Conservation (phyloP, 2,888 invertebrate species). For the Macroteleia sp. region DNA sequence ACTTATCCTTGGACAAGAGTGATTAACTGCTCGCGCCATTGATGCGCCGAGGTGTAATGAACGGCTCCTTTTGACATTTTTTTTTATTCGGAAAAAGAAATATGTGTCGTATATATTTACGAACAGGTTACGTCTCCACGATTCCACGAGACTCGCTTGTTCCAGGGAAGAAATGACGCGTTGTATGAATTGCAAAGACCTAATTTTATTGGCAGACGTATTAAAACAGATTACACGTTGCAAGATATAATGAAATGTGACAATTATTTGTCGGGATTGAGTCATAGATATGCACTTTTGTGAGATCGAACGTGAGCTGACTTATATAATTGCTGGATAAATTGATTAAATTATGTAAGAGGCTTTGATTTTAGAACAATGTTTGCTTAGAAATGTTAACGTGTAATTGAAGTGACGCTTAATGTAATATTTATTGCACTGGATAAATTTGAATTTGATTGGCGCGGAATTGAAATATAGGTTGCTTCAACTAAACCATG, state of each 20-base stretch:
- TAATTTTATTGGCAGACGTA: slow-evolving; percentile 6
- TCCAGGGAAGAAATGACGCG: slow-evolving; percentile 17
- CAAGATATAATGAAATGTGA: slow-evolving; percentile 11
- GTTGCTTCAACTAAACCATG: too few relatives aligned
- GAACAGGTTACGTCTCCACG: slow-evolving; percentile 4
- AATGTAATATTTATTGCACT: too few relatives aligned
- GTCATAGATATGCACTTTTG: background rate
- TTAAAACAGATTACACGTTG: slow-evolving; percentile 12
- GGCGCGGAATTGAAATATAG: too few relatives aligned
- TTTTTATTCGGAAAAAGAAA: slow-evolving; percentile 3
- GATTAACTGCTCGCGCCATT: slow-evolving; percentile 54
- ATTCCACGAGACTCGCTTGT: slow-evolving; percentile 1
- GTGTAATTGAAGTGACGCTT: too few relatives aligned
- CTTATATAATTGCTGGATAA: slow-evolving; percentile 23
- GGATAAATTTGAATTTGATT: too few relatives aligned
- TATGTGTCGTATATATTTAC: slow-evolving; percentile 11
- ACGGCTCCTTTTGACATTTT: slow-evolving; percentile 21
- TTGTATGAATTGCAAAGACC: background rate
- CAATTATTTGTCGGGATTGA: slow-evolving; percentile 25
- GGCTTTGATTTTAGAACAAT: too few relatives aligned
- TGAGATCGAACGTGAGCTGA: background rate
- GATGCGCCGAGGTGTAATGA: slow-evolving; percentile 26
- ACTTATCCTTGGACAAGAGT: slow-evolving; percentile 50
- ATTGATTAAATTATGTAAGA: too few relatives aligned
- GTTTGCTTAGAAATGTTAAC: too few relatives aligned